Conservation (phyloP, 2,797 vertebrate species). For the Kryptopterus vitreolus region DNA sequence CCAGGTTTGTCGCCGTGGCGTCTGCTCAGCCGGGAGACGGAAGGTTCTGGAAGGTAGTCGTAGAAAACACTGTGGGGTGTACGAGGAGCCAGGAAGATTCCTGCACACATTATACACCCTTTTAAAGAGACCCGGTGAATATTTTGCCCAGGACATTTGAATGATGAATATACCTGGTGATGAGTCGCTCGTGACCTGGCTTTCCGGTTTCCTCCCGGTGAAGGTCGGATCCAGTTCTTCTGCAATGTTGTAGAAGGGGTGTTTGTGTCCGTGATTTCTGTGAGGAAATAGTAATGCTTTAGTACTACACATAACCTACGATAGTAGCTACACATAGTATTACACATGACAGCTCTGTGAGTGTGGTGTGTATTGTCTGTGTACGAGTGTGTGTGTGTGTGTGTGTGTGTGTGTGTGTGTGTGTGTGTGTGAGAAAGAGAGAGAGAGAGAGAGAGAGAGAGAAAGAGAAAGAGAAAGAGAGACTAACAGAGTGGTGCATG, state of each 20-base stretch:
- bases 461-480: neutral
- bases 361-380: neutral
- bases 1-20: slow-evolving; percentile 70
- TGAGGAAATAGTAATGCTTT: neutral
- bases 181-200: slow-evolving; percentile 14
- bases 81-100: slow-evolving; percentile 57
- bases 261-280: slow-evolving; percentile 61
- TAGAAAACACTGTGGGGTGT: slow-evolving; percentile 62
- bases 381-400: neutral
- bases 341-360: neutral
- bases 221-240: slow-evolving; percentile 80
- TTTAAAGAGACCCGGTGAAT: neutral
- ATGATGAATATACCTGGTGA: slow-evolving; percentile 27
- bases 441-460: no score
- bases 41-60: slow-evolving; percentile 71
- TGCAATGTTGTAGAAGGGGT: slow-evolving; percentile 72
- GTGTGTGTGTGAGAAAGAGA: neutral
- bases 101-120: neutral
- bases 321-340: no score
- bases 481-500: slow-evolving; percentile 61
- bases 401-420: slow-evolving; percentile 10
- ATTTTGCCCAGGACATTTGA: neutral
- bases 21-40: slow-evolving; percentile 78
- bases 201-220: slow-evolving; percentile 63
- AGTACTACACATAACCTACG: no score